These are phyloP conservation scores for Rhinopomastus cyanomelas DNA, from an alignment of 2,113 vertebrate genomes.

Conservation along the genomic window DNA sequence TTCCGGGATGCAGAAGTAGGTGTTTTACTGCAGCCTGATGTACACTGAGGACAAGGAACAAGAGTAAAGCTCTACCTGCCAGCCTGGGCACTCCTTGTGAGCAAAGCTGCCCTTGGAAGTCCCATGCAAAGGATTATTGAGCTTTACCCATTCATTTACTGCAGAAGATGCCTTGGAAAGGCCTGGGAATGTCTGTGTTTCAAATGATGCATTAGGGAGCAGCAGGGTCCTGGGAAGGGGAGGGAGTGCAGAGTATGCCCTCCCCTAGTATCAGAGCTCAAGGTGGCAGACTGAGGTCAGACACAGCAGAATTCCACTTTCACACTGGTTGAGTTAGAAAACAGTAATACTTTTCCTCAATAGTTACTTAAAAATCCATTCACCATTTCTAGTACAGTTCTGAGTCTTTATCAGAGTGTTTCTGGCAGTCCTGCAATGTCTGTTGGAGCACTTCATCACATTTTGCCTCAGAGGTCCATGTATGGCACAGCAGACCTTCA, in stretches of 20 bases:
- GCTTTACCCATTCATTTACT: neutral
- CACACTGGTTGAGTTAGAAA: neutral
- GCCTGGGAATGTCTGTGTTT: neutral
- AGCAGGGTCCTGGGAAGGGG: neutral
- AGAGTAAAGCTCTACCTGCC: neutral
- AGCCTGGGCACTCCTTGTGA: too few species aligned
- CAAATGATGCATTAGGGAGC: neutral
- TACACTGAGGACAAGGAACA: neutral
- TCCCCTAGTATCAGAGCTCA: neutral
- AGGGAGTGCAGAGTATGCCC: fast-evolving
- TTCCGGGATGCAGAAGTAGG: neutral
- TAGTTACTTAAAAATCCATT: neutral
- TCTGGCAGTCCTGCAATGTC: neutral
- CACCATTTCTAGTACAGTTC: neutral
- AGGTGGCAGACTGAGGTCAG: neutral
- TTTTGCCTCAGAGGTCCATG: neutral
- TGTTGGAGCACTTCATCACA: neutral
- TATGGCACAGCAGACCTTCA: neutral
- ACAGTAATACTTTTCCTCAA: neutral
- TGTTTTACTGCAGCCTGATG: neutral
- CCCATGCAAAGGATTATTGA: neutral
- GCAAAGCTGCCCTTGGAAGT: neutral
- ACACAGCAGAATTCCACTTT: neutral
- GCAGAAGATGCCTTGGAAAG: neutral
- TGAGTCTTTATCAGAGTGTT: neutral